Percentiles rank a stretch among this genome's conserved stretches.
Evolutionary conservation across 2,113 vertebrate species (phyloP).

Genomic region (Paedocypris sp.): DNA sequence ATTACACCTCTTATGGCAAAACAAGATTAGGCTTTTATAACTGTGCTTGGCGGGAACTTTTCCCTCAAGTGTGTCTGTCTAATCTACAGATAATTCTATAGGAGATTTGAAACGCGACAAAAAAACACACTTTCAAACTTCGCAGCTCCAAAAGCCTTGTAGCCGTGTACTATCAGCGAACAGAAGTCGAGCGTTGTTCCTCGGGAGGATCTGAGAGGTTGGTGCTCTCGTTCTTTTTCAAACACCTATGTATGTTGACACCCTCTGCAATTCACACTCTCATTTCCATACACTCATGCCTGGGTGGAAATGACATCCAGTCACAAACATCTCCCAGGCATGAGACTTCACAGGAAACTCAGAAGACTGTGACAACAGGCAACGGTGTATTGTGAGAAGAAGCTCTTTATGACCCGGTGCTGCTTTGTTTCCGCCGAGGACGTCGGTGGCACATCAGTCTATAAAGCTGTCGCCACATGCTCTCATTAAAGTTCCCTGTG

Average conservation of each 20-base stretch:
- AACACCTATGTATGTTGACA: constrained; percentile 1
- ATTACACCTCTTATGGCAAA: too few relatives aligned
- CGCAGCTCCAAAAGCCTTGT: too few relatives aligned
- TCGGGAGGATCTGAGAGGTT: background rate
- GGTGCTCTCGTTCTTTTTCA: background rate
- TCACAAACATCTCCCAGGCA: constrained; percentile 17
- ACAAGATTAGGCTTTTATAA: too few relatives aligned
- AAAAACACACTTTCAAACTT: too few relatives aligned
- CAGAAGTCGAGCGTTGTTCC: background rate
- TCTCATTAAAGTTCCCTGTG: constrained; percentile 14
- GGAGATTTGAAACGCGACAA: too few relatives aligned
- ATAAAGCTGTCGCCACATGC: constrained; percentile 1
- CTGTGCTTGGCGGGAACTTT: too few relatives aligned
- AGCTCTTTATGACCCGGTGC: constrained; percentile 4
- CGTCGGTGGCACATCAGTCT: constrained; percentile 1
- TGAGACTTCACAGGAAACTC: background rate
- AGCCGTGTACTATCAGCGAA: background rate
- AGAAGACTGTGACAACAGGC: background rate
- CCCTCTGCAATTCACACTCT: background rate
- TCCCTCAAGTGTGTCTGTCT: too few relatives aligned
- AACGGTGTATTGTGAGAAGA: background rate
- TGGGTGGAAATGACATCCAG: constrained; percentile 12
- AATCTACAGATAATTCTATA: too few relatives aligned
- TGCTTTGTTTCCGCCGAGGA: constrained; percentile 1
- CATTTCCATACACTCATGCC: background rate